phyloP scores from a whole-genome alignment of 2,888 invertebrate species.

The Gnatocerus cornutus region DNA sequence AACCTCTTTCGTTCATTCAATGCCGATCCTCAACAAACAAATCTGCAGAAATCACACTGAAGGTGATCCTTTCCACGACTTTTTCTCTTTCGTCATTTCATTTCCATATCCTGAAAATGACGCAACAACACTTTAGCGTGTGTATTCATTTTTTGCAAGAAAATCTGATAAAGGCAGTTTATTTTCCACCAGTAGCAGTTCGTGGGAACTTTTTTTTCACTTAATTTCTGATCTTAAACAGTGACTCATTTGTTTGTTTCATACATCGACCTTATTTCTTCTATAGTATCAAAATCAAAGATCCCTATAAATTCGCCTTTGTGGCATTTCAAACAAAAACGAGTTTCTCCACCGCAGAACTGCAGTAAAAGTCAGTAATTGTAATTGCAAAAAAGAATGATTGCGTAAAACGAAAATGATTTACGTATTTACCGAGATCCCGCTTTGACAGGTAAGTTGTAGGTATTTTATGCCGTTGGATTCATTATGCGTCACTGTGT shows the following conservation, averaged over 20 bases:
- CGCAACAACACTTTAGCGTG: conserved; percentile 9
- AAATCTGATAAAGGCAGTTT: conserved; percentile 21
- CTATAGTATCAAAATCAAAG: neutral
- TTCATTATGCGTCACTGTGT: neutral
- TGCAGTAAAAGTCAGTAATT: neutral
- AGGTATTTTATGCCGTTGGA: neutral
- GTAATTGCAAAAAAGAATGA: conserved; percentile 1
- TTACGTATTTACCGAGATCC: neutral
- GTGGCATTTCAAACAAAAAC: too few relatives aligned
- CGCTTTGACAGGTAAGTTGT: neutral
- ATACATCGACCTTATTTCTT: too few relatives aligned
- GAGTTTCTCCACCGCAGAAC: neutral
- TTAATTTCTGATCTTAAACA: conserved; percentile 14
- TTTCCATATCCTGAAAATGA: conserved; percentile 31
- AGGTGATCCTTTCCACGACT: conserved; percentile 28
- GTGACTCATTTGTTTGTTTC: neutral
- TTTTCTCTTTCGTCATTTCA: conserved; percentile 30
- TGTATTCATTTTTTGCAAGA: conserved; percentile 23
- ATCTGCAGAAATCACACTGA: conserved; percentile 24
- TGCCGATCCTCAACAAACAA: conserved; percentile 25
- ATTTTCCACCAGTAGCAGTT: conserved; percentile 15
- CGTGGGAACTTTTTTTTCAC: conserved; percentile 19
- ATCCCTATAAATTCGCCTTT: too few relatives aligned
- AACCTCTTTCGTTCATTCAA: conserved; percentile 25
- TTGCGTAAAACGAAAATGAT: conserved; percentile 1